Conservation (phyloP, 2,888 invertebrate genomes). For the Harmothoe impar region DNA sequence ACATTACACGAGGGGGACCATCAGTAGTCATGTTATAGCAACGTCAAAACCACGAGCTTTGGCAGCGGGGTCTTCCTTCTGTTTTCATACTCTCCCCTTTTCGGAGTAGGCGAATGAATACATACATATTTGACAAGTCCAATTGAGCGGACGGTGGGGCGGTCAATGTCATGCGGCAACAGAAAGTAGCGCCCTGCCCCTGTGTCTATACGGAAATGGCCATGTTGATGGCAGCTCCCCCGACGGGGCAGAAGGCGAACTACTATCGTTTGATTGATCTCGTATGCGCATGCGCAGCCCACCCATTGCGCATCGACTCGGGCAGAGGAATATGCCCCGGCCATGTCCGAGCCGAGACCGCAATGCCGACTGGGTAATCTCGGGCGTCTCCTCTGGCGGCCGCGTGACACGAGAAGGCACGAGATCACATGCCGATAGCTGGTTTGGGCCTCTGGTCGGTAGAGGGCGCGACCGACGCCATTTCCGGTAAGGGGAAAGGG, state of each 20-base stretch:
- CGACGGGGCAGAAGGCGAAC: not conserved
- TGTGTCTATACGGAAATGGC: conserved; percentile 48
- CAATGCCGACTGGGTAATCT: conserved; percentile 55
- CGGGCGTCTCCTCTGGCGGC: conserved; percentile 49
- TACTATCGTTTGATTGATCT: conserved; percentile 50
- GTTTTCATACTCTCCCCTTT: too few species aligned
- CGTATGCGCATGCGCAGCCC: conserved; percentile 42
- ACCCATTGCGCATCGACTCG: conserved; percentile 51
- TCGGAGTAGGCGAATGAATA: not conserved
- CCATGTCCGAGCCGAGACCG: not conserved
- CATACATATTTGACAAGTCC: conserved; percentile 9
- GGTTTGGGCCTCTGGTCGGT: not conserved
- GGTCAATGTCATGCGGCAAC: not conserved
- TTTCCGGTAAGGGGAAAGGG: not conserved
- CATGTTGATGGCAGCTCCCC: conserved; percentile 35
- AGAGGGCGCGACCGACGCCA: conserved; percentile 25
- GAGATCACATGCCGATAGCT: conserved; percentile 55
- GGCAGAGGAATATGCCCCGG: conserved; percentile 17
- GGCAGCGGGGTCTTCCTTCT: too few species aligned
- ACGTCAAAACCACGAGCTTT: too few species aligned
- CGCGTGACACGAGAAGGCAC: conserved; percentile 54
- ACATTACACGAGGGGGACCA: too few species aligned
- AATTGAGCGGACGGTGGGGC: not conserved
- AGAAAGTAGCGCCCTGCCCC: not conserved
- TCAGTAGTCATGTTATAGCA: too few species aligned